These are phyloP conservation scores for Ginglymostoma cirratum DNA, from an alignment of 2,113 vertebrate species.

Conservation along the genomic window DNA sequence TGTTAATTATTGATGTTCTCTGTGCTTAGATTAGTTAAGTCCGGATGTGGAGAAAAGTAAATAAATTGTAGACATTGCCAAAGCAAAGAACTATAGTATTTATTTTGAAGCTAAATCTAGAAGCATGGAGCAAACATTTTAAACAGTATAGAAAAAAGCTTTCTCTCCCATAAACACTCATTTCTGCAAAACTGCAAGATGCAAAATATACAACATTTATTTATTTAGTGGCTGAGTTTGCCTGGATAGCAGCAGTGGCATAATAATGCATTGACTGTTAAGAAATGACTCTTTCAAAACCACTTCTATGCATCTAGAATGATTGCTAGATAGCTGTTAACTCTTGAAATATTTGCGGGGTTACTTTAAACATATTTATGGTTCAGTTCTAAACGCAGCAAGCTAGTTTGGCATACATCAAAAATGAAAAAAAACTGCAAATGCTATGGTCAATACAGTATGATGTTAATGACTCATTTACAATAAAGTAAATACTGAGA, in stretches of 20 bases:
- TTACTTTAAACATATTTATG: neutral
- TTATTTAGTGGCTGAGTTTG: neutral
- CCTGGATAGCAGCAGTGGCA: neutral
- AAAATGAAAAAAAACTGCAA: neutral
- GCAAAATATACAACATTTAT: neutral
- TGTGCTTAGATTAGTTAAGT: too few relatives aligned
- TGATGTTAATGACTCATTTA: neutral
- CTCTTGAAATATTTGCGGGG: slow-evolving; percentile 21
- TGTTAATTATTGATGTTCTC: too few relatives aligned
- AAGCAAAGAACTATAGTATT: too few relatives aligned
- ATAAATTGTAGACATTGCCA: too few relatives aligned
- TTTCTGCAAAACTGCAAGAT: neutral
- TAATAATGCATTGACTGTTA: neutral
- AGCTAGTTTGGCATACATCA: neutral
- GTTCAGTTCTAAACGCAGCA: neutral
- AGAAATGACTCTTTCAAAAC: slow-evolving; percentile 31
- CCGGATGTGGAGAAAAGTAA: too few relatives aligned
- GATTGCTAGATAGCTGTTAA: slow-evolving; percentile 16
- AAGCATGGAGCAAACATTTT: neutral
- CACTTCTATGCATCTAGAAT: slow-evolving; percentile 31
- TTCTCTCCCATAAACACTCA: neutral
- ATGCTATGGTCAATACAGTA: neutral
- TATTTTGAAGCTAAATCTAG: neutral
- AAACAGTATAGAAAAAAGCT: neutral
- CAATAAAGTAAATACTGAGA: neutral